Conservation (phyloP, 2,113 vertebrate genomes). For the Pandion haliaetus region DNA sequence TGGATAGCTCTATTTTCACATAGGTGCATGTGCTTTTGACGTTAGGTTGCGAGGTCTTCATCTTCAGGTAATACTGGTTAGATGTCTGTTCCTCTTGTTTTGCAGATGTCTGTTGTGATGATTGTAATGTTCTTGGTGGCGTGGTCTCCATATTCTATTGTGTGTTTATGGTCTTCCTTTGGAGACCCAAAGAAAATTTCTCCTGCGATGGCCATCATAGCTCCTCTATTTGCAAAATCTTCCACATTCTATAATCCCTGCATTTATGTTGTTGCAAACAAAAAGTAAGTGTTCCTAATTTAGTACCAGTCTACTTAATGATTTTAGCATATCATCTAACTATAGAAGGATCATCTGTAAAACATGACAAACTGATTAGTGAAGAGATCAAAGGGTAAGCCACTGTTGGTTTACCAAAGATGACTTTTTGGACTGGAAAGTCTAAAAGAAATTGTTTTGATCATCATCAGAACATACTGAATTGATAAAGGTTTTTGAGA, state of each 20-base stretch:
- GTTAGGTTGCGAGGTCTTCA: not conserved
- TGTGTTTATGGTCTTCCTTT: constrained; percentile 97
- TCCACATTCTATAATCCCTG: constrained; percentile 99
- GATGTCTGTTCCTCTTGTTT: not conserved
- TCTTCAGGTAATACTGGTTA: not conserved
- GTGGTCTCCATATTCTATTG: constrained; percentile 94
- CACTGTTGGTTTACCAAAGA: not conserved
- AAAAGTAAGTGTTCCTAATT: constrained; percentile 81
- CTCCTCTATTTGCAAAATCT: constrained; percentile 97
- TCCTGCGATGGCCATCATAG: constrained; percentile 91
- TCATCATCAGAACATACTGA: not conserved
- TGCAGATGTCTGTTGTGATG: constrained; percentile 97
- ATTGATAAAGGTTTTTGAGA: not conserved
- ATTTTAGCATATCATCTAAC: not conserved
- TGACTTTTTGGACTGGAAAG: not conserved
- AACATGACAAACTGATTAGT: not conserved
- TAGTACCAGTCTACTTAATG: not conserved
- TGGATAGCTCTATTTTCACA: not conserved
- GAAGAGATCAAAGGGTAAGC: not conserved
- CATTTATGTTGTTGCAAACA: constrained; percentile 95
- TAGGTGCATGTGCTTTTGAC: not conserved
- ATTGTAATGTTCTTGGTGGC: constrained; percentile 95
- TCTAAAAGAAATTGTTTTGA: not conserved
- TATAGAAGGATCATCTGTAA: not conserved
- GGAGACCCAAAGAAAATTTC: constrained; percentile 89